Evolutionary conservation across 2,888 invertebrate genomes (phyloP), one percentile per base, ranked within the genome.

Genomic region (Augiades crinisus): DNA sequence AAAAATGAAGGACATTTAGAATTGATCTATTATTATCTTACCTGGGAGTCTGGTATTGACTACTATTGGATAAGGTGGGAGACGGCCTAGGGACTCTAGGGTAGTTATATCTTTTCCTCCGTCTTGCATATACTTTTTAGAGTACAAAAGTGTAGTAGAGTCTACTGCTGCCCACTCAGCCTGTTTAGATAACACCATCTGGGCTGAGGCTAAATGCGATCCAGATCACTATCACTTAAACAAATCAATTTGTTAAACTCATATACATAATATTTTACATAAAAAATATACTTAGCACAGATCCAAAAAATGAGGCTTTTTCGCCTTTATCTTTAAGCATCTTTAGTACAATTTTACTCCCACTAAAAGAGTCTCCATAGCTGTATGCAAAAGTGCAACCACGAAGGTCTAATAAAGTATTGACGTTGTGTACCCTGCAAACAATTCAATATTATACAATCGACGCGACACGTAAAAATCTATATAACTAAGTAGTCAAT

Each of bases 51-150:
- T 87, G 13, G 86, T 73, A 65, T 92, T 93, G 50, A 91, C 84
- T 40, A 94, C 90, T 34, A 94, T 83, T 1, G 93, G 92, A 63
- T 94, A 93, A 0, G 93, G 92, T 1, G 94, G 93, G 31, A 94
- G 74, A 12, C 93, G 92, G 13, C 94, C 94, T 61, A 93, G 77
- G 17, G 93, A 92, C 57, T 91, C 90, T 60, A 94, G 73, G 6
- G 91, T 85, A 40, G 80, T 79, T 33, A 93, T 80, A 41, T 92
- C 91, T 61, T 91, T 90, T 14, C 90, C 90, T 44, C 90, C 81
- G 66, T 91, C 90, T 37, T 92, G 91, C 81, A 92, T 87, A 58
- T 81, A 85, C 60, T 87, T 87, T 62, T 91, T 90, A 52, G 90
- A 88, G 59, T 87, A 88, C 4, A 90, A 68, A 6, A 93, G 80